These are phyloP conservation scores for Microtus ochrogaster DNA, from an alignment of 2,113 vertebrate genomes.

Conservation along the genomic window DNA sequence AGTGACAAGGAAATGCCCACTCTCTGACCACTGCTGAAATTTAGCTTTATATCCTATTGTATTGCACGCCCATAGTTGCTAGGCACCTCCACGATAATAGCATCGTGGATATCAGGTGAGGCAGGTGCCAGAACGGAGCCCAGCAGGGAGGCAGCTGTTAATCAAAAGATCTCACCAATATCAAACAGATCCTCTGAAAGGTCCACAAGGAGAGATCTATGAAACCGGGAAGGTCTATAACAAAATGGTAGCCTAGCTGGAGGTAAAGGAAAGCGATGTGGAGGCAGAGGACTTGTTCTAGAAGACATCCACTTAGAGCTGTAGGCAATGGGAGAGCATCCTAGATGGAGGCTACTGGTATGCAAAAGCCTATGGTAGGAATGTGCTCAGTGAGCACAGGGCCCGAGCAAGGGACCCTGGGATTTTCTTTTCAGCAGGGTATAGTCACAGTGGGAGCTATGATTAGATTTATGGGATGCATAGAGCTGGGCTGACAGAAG, in stretches of 20 bases:
- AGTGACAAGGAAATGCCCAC: background rate
- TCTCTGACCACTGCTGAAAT: background rate
- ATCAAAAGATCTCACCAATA: background rate
- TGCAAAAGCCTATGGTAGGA: background rate
- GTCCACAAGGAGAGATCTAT: background rate
- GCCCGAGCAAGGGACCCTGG: background rate
- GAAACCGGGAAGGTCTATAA: background rate
- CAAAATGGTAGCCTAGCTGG: background rate
- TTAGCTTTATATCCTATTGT: background rate
- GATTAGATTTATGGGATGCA: background rate
- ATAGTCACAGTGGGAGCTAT: background rate
- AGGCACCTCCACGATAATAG: background rate
- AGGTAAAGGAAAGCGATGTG: background rate
- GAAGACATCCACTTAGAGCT: constrained; percentile 13
- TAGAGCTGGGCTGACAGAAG: background rate
- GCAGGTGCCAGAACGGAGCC: background rate
- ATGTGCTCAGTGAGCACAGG: background rate
- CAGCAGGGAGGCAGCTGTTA: background rate
- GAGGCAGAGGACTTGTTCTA: background rate
- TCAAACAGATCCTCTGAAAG: background rate
- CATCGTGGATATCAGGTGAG: background rate
- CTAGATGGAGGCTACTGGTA: background rate
- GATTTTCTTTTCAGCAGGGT: background rate
- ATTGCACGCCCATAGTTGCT: background rate
- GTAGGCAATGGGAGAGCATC: background rate